Conservation (phyloP, 2,797 vertebrate genomes). For the Mus minutoides region DNA sequence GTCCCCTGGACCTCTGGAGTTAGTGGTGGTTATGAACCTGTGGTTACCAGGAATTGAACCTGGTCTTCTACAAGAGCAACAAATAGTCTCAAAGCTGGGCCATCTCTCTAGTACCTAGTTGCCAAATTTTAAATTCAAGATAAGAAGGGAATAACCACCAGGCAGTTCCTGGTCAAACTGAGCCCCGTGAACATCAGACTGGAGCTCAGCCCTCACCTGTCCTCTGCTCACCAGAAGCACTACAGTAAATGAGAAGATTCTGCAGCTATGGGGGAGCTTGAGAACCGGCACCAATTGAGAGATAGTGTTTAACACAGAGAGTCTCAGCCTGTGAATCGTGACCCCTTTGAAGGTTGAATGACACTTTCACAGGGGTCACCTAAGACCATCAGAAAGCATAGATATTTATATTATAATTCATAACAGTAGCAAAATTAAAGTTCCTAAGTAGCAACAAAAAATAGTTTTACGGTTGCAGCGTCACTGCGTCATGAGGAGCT, state of each 20-base stretch:
- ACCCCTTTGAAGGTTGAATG: background rate
- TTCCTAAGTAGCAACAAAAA: background rate
- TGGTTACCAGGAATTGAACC: background rate
- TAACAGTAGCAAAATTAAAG: background rate
- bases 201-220: background rate
- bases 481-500: background rate
- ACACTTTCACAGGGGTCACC: background rate
- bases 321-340: background rate
- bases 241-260: background rate
- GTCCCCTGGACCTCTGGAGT: too few relatives aligned
- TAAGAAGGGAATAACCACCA: background rate
- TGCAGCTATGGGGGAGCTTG: background rate
- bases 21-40: background rate
- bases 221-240: background rate
- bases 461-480: background rate
- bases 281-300: background rate
- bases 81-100: background rate
- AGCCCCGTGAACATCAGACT: background rate
- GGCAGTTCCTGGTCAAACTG: background rate
- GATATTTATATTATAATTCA: background rate
- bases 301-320: background rate
- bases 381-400: background rate
- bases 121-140: background rate
- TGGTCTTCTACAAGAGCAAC: background rate
- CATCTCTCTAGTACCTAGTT: background rate